Evolutionary conservation across 2,113 vertebrate species (phyloP), one percentile per base, ranked within the genome.

Genomic region (Centropus bengalensis): DNA sequence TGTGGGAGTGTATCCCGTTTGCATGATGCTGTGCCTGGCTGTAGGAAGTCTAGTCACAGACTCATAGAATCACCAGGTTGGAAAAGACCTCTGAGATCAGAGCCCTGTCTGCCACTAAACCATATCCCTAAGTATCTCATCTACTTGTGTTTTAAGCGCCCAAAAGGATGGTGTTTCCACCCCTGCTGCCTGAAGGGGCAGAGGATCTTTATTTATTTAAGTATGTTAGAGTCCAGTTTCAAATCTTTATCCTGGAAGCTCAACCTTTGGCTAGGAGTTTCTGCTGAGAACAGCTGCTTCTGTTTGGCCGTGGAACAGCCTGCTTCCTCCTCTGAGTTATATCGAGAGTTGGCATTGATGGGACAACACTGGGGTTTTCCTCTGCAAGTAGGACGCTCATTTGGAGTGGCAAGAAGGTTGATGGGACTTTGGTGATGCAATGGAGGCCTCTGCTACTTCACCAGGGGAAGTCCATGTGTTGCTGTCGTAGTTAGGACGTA

Each of bases 361-460:
- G 49, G 36, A 38, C 10, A 6, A 0, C 5, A 2, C 9, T 1
- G 5, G 38, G 47, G 9, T 36, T 92, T 82, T 73, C 26, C 36
- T 52, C 26, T 67, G 63, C 0, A 0, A 22, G 12, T 7, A 18
- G 0, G 2, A 0, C 15, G n/a, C 13, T 14, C 1, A 0, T 24
- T 86, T 1, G 9, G 27, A 27, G 26, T 32, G 23, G 14, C 32
- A 36, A 47, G 58, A 58, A 58, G 24, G 54, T 26, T 42, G 64
- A 4, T 47, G 68, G 27, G 67, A 55, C 55, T 73, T 32, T 5
- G n/a, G n/a, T 0, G 2, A 19, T 60, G 6, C 8, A 18, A 0
- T 2, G 12, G 70, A 73, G 77, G 64, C 45, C 45, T 89, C 24
- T 69, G 70, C 79, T n/a, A 85, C 32, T 0, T 0, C 45, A 49